Base-by-base conservation (phyloP, 2,888 invertebrate species). In the Netelia virgata region DNA sequence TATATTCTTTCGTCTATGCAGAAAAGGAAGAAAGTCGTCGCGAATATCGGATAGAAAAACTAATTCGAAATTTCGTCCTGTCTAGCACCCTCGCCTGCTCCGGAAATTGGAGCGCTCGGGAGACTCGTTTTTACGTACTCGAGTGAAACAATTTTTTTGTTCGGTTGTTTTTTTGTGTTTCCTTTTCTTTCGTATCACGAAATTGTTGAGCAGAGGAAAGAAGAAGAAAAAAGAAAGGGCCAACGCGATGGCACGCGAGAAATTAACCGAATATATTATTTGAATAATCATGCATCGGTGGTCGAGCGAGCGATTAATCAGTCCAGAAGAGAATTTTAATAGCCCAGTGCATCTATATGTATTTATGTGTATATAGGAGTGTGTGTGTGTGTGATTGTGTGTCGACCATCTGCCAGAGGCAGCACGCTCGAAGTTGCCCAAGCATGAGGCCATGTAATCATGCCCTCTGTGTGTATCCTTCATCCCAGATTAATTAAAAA, bases 301-400 rank as follows among this genome's bases (percentile, higher is more conserved):
- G 43, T 50, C 64, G 74, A 73, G 70, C 50, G 89, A 89, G 89
- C 88, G 90, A 90, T 90, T 91, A 91, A 91, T 91, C 91, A 89
- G 82, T 75, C 82, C 84, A 76, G 82, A 83, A 74, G 84, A 86
- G 86, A 84, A 86, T 86, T 84, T 86, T 84, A 86, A 86, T 86
- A 84, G 76, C 70, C 78, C 61, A 20, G 28, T 79, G 75, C 76
- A 76, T 23, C 23, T 36, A 18, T 69, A 36, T 53, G 28, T 18
- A 43, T 23, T 9, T 18, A 18, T 9, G 20, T 36, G 41, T 10
- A 14, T 23, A 18, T 50, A 5, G 18, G 6, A 6, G 10, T 3
- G 63, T 5, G 8, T 63, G 8, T 63, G 36, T 63, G n/a, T 64
- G 16, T 53, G 10, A 63, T 61, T 74, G 59, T 66, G 61, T 74